A percentile compares a stretch with the other conserved stretches of the same genome.
Conservation (phyloP, 1,140 invertebrate genomes). For the Drosophila baimaii region DNA sequence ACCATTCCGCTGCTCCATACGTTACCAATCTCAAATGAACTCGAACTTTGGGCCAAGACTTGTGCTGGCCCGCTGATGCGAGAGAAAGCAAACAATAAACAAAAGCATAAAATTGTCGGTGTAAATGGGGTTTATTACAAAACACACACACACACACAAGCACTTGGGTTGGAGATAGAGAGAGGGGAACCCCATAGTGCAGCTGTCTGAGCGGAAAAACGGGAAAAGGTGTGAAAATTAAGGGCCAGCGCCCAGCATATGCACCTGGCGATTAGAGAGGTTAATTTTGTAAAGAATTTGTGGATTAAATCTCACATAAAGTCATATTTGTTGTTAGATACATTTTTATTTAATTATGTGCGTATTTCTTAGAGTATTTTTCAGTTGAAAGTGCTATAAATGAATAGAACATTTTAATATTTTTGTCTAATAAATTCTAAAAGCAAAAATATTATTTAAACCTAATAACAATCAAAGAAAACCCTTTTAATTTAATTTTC, state of each 20-base stretch:
- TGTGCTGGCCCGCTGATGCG: conserved; percentile 18
- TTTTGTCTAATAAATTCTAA: background rate
- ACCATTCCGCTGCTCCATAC: conserved; percentile 23
- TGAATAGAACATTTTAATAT: rapidly evolving
- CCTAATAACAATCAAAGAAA: background rate
- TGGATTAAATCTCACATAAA: too few relatives aligned
- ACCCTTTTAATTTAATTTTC: background rate
- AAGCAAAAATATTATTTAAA: background rate
- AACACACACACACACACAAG: conserved; percentile 22
- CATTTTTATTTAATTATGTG: background rate
- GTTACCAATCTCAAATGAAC: conserved; percentile 76
- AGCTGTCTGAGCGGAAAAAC: conserved; percentile 50
- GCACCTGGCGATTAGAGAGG: background rate
- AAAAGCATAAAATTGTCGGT: conserved; percentile 61
- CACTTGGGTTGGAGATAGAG: background rate
- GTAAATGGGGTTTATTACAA: conserved; percentile 75
- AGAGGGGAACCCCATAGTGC: conserved; percentile 41
- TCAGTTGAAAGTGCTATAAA: background rate
- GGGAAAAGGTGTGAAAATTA: conserved; percentile 56
- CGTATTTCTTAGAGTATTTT: background rate
- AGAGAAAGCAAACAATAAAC: conserved; percentile 60
- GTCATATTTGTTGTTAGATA: too few relatives aligned
- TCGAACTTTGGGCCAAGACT: conserved; percentile 34
- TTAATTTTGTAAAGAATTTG: too few relatives aligned
- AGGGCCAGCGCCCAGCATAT: background rate